Conservation (phyloP, 2,888 invertebrate species). For the Drosophila demipolita region DNA sequence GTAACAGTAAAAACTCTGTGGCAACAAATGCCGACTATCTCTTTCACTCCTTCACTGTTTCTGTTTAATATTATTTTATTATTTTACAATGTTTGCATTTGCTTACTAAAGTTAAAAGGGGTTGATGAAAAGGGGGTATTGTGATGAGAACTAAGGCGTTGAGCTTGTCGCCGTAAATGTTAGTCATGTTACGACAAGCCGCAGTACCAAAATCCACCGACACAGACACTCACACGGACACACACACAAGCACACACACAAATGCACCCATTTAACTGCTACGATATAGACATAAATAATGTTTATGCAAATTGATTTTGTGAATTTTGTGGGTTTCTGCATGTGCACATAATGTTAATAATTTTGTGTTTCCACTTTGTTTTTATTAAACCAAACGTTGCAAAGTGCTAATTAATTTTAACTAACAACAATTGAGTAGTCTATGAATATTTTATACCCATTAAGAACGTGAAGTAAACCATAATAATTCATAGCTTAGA, state of each 20-base stretch:
- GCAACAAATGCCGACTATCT: slow-evolving; percentile 13
- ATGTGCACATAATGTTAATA: slow-evolving; percentile 4
- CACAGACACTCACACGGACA: slow-evolving; percentile 8
- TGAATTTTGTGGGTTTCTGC: slow-evolving; percentile 24
- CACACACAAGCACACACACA: not conserved
- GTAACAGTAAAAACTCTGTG: slow-evolving; percentile 42
- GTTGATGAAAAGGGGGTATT: not conserved
- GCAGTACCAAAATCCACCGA: slow-evolving; percentile 48
- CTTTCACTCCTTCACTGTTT: not conserved
- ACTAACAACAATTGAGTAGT: not conserved
- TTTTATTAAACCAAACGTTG: not conserved
- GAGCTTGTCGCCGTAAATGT: slow-evolving; percentile 73
- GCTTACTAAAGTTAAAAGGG: slow-evolving; percentile 21
- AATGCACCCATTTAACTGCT: slow-evolving; percentile 9
- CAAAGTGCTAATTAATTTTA: slow-evolving; percentile 1
- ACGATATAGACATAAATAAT: slow-evolving; percentile 41
- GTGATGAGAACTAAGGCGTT: slow-evolving; percentile 57
- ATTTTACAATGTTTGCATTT: slow-evolving; percentile 75
- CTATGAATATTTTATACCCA: not conserved
- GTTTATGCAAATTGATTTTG: slow-evolving; percentile 68
- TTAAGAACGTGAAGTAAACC: not conserved
- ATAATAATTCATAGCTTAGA: not conserved
- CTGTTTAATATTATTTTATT: slow-evolving; percentile 53
- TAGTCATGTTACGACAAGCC: slow-evolving; percentile 75
- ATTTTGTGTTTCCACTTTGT: slow-evolving; percentile 1